Evolutionary conservation across 2,888 invertebrate genomes (phyloP).

Genomic region (Drosophila pegasa): DNA sequence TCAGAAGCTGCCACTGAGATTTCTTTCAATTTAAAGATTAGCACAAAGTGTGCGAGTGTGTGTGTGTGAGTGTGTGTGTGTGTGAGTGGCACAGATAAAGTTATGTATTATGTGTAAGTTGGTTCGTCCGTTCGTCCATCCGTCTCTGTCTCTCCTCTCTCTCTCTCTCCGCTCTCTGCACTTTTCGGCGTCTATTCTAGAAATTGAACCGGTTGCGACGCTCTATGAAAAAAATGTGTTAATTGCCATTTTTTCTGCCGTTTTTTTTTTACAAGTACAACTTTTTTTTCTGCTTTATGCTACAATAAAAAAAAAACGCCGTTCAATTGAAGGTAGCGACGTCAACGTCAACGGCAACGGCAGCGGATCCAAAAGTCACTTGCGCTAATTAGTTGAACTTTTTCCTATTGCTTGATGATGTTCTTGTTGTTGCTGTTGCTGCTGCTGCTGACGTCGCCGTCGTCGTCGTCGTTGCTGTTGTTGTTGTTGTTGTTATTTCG

Average conservation of each 20-base stretch:
- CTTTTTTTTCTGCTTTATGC: slow-evolving; percentile 39
- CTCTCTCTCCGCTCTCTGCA: no score
- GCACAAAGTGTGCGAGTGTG: slow-evolving; percentile 10
- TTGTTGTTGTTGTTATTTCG: slow-evolving; percentile 27
- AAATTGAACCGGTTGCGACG: slow-evolving; percentile 59
- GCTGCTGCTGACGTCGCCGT: no score
- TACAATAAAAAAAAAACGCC: slow-evolving; percentile 11
- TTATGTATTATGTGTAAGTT: slow-evolving; percentile 62
- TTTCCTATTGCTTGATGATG: slow-evolving; percentile 26
- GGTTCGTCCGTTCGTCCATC: slow-evolving; percentile 14
- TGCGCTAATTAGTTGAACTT: slow-evolving; percentile 66
- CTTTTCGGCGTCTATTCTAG: slow-evolving; percentile 41
- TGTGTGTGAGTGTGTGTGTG: neutral
- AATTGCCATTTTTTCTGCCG: slow-evolving; percentile 56
- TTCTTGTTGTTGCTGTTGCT: slow-evolving; percentile 20
- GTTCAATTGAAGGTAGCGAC: slow-evolving; percentile 58
- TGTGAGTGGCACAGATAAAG: slow-evolving; percentile 32
- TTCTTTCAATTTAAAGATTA: slow-evolving; percentile 77
- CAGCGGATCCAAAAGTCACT: slow-evolving; percentile 72
- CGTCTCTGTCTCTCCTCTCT: slow-evolving; percentile 15
- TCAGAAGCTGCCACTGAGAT: slow-evolving; percentile 65
- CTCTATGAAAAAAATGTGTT: slow-evolving; percentile 65
- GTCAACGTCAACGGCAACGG: slow-evolving; percentile 23
- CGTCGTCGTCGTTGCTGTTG: no score
- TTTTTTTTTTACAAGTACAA: slow-evolving; percentile 47